These are phyloP conservation scores for Phrynocephalus vlangalii DNA, from an alignment of 2,797 vertebrate species.

Conservation along the genomic window DNA sequence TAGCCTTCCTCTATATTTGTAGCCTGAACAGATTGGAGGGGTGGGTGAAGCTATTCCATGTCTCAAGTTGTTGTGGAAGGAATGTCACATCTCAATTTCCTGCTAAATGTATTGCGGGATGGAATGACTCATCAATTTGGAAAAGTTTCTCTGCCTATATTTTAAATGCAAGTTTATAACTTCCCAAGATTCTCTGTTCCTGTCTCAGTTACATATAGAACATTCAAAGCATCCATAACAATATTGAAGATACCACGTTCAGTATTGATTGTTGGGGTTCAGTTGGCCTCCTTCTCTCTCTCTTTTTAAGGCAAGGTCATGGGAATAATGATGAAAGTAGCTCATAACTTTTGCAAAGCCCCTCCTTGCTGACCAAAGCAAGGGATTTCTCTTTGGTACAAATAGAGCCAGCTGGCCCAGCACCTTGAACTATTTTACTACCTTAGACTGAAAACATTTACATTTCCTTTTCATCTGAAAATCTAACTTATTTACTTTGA, in stretches of 20 bases:
- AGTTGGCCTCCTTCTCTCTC: no score
- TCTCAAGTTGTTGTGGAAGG: not conserved
- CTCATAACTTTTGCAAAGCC: not conserved
- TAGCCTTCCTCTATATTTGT: not conserved
- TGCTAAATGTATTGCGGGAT: not conserved
- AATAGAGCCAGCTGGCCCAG: not conserved
- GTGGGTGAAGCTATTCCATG: not conserved
- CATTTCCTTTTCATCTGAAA: not conserved
- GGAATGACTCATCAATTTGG: no score
- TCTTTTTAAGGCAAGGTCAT: not conserved
- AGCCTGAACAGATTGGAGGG: not conserved
- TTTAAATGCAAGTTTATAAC: not conserved
- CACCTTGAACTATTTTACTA: not conserved
- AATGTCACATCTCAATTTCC: not conserved
- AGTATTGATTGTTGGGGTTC: not conserved
- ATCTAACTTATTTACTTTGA: not conserved
- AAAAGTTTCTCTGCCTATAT: not conserved
- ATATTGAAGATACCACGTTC: not conserved
- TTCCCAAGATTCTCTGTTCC: not conserved
- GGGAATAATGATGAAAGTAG: not conserved
- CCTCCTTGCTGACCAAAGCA: not conserved
- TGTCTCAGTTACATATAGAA: not conserved
- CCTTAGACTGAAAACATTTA: not conserved
- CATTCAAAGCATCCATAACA: no score
- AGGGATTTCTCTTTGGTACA: not conserved